A percentile compares a stretch with the other conserved stretches of the same genome.
Conservation (phyloP, 2,113 vertebrate genomes). For the Andinoacara biseriatus region DNA sequence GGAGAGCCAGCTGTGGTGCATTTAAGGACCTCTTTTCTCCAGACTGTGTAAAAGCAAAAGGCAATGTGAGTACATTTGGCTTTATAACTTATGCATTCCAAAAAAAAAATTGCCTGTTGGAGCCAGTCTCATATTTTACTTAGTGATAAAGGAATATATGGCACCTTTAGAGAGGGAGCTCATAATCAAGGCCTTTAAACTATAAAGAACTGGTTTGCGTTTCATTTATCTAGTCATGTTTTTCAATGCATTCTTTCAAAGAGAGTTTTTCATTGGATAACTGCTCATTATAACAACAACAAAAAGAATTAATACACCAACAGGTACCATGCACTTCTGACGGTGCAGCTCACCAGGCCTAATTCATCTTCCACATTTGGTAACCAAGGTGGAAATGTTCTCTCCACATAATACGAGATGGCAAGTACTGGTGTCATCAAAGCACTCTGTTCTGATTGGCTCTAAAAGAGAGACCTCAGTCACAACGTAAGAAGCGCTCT, state of each 20-base stretch:
- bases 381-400: conserved; percentile 29
- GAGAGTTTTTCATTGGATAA: neutral
- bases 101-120: neutral
- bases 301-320: conserved; percentile 1
- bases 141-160: neutral
- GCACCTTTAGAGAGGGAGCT: neutral
- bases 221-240: neutral
- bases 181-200: neutral
- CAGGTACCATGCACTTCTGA: neutral
- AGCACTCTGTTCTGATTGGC: neutral
- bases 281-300: neutral
- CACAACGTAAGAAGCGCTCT: neutral
- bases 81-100: neutral
- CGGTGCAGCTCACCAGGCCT: conserved; percentile 8
- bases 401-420: neutral
- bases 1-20: conserved; percentile 22
- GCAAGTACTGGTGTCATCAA: conserved; percentile 15
- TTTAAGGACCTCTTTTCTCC: conserved; percentile 1
- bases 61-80: neutral
- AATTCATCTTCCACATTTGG: conserved; percentile 31
- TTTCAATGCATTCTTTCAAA: neutral
- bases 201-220: neutral
- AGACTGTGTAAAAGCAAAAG: neutral
- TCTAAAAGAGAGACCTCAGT: neutral
- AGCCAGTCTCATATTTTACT: neutral